A percentile compares a stretch with the other conserved stretches of the same genome.
phyloP scores from a whole-genome alignment of 2,797 vertebrate genomes.

The Diplodus sargus region DNA sequence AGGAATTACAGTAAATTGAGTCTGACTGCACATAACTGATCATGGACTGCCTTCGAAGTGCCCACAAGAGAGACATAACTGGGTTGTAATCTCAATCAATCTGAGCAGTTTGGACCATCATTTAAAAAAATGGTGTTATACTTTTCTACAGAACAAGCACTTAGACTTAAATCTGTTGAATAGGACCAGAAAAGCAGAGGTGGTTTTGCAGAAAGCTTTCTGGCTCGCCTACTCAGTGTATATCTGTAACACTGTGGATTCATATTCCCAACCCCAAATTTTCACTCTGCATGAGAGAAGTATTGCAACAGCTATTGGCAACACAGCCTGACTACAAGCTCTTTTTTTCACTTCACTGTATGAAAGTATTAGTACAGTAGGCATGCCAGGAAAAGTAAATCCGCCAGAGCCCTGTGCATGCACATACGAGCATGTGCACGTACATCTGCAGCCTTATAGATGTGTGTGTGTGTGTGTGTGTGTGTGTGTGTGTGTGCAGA shows the following conservation, averaged over 20 bases:
- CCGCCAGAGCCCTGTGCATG: constrained; percentile 60
- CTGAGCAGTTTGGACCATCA: constrained; percentile 27
- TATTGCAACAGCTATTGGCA: constrained; percentile 82
- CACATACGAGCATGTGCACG: constrained; percentile 49
- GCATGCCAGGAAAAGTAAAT: constrained; percentile 82
- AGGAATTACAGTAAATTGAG: constrained; percentile 26
- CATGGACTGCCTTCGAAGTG: constrained; percentile 23
- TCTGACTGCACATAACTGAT: constrained; percentile 11
- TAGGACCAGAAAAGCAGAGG: constrained; percentile 35
- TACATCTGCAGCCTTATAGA: neutral
- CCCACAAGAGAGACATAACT: constrained; percentile 31
- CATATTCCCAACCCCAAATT: constrained; percentile 63
- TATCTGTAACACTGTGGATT: constrained; percentile 65
- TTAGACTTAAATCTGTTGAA: constrained; percentile 44
- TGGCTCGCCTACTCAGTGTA: constrained; percentile 50
- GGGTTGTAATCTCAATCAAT: constrained; percentile 39
- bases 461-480: too few relatives aligned
- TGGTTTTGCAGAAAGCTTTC: constrained; percentile 53
- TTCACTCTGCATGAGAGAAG: constrained; percentile 71
- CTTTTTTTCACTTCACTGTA: constrained; percentile 72
- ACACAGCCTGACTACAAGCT: constrained; percentile 60
- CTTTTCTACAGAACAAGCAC: constrained; percentile 44
- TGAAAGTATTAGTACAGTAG: constrained; percentile 71
- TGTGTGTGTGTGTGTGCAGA: constrained; percentile 29
- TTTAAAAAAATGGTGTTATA: constrained; percentile 25